phyloP scores from a whole-genome alignment of 2,888 invertebrate genomes.

The Cerastis leucographa region DNA sequence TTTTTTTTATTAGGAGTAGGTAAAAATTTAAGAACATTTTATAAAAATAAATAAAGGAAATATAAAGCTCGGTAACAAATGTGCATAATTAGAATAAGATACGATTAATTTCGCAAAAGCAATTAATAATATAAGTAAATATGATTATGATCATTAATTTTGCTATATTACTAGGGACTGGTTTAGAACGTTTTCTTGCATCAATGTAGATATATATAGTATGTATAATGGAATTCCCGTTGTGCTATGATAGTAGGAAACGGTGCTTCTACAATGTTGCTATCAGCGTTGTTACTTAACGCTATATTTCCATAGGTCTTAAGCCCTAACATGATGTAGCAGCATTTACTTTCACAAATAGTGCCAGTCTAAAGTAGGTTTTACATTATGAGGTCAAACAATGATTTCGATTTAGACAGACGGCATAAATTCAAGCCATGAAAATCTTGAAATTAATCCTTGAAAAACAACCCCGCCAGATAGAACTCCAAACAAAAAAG shows the following conservation, averaged over 20 bases:
- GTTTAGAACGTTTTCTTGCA: slow-evolving; percentile 23
- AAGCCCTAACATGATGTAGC: not conserved
- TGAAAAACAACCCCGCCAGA: not conserved
- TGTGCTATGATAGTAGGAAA: not conserved
- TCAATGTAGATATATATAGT: slow-evolving; percentile 4
- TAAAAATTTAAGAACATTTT: too few species aligned
- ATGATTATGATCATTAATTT: slow-evolving; percentile 30
- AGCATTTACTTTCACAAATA: not conserved
- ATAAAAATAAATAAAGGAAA: too few species aligned
- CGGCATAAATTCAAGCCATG: not conserved
- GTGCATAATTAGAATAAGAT: not conserved
- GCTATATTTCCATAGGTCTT: not conserved
- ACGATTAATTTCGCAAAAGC: slow-evolving; percentile 9
- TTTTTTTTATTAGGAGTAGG: too few species aligned
- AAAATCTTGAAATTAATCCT: slow-evolving; percentile 6
- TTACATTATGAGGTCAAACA: not conserved
- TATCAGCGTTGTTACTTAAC: not conserved
- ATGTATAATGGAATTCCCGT: slow-evolving; percentile 19
- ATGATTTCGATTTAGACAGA: too few species aligned
- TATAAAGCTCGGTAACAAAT: not conserved
- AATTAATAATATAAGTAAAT: slow-evolving; percentile 30
- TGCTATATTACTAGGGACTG: slow-evolving; percentile 14
- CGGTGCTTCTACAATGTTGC: slow-evolving; percentile 7
- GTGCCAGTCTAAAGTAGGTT: not conserved
- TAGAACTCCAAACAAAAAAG: not conserved